Percentiles rank a stretch among this genome's conserved stretches.
These are phyloP conservation scores for Heliangelus exortis DNA, from an alignment of 2,797 vertebrate species.

Conservation along the genomic window DNA sequence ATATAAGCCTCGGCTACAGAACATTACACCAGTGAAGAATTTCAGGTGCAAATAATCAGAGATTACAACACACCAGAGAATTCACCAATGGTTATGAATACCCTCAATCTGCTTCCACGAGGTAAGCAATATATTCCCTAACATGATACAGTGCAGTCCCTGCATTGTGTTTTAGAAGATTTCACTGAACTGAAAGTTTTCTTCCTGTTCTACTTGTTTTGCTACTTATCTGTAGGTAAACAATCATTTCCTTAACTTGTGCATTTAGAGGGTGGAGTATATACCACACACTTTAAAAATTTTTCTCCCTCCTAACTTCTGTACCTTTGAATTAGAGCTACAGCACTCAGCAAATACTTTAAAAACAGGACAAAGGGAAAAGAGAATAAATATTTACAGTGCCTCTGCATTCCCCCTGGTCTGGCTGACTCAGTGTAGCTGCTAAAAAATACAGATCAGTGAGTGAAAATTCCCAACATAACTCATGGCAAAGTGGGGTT, in stretches of 20 bases:
- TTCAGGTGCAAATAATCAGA: constrained; percentile 68
- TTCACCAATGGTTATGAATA: constrained; percentile 53
- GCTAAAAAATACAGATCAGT: constrained; percentile 5
- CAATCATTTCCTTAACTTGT: background rate
- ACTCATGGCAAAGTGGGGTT: background rate
- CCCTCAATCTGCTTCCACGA: constrained; percentile 15
- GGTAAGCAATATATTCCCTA: constrained; percentile 40
- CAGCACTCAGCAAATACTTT: background rate
- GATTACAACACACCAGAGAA: constrained; percentile 43
- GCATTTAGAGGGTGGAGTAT: background rate
- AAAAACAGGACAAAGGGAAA: background rate
- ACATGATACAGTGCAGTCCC: constrained; percentile 6
- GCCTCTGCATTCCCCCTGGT: background rate
- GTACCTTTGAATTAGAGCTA: background rate
- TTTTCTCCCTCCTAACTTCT: background rate
- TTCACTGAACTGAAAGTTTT: constrained; percentile 14
- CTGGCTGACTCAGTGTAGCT: constrained; percentile 21
- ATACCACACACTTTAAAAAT: background rate
- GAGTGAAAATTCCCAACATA: constrained; percentile 19
- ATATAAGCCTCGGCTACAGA: constrained; percentile 55
- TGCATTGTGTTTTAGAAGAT: constrained; percentile 5
- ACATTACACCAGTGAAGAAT: constrained; percentile 63
- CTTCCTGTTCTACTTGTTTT: background rate
- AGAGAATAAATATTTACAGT: constrained; percentile 1
- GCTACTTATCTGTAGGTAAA: background rate